A percentile compares a stretch with the other conserved stretches of the same genome.
These are phyloP conservation scores for Aphelocoma californica DNA, from an alignment of 2,797 vertebrate species.

Conservation along the genomic window DNA sequence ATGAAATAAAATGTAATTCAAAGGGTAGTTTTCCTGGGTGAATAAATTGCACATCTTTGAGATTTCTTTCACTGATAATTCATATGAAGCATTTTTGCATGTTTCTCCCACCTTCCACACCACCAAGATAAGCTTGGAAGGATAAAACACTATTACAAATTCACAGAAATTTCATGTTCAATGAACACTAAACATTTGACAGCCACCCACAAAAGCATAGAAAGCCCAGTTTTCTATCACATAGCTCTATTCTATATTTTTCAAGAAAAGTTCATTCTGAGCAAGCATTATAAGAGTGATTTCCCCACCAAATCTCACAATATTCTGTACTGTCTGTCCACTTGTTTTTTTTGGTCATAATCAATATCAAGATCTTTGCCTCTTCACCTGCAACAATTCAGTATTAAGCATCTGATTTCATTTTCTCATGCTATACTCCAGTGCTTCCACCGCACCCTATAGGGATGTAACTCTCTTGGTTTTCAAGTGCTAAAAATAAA, in stretches of 20 bases:
- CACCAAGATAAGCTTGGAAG: not conserved
- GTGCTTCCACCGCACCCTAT: constrained; percentile 13
- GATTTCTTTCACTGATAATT: not conserved
- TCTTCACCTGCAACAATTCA: not conserved
- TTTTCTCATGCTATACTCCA: constrained; percentile 8
- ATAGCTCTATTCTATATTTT: not conserved
- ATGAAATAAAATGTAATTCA: not conserved
- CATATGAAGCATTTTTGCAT: not conserved
- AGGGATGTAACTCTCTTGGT: constrained; percentile 19
- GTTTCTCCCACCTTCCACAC: not conserved
- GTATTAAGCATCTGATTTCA: not conserved
- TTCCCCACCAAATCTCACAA: not conserved
- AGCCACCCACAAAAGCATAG: not conserved
- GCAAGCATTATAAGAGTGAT: not conserved
- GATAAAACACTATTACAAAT: not conserved
- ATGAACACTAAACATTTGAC: not conserved
- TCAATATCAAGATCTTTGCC: not conserved
- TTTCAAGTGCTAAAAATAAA: constrained; percentile 62
- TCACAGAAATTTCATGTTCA: not conserved
- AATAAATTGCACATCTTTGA: constrained; percentile 7
- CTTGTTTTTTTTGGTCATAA: not conserved
- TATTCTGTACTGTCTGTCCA: not conserved
- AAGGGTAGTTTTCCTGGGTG: not conserved
- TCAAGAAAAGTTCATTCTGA: not conserved
- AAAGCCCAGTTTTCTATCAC: not conserved